These are phyloP conservation scores for Magallana ariakensis DNA, from an alignment of 1,140 invertebrate species.

Conservation along the genomic window DNA sequence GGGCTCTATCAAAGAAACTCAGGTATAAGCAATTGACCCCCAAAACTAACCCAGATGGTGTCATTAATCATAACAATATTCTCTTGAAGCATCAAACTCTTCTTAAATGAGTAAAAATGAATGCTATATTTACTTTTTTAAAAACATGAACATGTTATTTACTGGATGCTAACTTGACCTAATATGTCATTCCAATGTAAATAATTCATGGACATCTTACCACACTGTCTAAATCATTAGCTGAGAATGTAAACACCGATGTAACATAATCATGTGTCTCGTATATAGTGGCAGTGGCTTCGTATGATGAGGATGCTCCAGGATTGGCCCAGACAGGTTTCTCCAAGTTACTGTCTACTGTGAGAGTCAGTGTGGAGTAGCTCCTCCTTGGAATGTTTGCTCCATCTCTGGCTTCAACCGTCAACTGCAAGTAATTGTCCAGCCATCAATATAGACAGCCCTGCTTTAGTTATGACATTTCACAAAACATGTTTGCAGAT, in stretches of 20 bases:
- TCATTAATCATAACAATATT: too few relatives aligned
- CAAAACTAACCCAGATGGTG: not conserved
- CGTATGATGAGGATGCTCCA: slow-evolving; percentile 40
- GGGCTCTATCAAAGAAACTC: slow-evolving; percentile 44
- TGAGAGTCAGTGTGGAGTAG: slow-evolving; percentile 84
- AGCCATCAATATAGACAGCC: too few relatives aligned
- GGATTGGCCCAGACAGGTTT: slow-evolving; percentile 85
- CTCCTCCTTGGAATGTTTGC: slow-evolving; percentile 39
- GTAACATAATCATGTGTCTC: slow-evolving; percentile 61
- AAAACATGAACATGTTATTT: too few relatives aligned
- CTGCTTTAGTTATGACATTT: too few relatives aligned
- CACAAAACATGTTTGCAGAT: too few relatives aligned
- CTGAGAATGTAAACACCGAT: slow-evolving; percentile 55
- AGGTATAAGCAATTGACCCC: not conserved
- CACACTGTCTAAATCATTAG: slow-evolving; percentile 58
- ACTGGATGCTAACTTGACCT: too few relatives aligned
- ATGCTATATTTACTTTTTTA: too few relatives aligned
- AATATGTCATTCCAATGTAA: too few relatives aligned
- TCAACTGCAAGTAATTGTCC: slow-evolving; percentile 49
- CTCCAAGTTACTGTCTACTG: slow-evolving; percentile 88
- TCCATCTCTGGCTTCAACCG: slow-evolving; percentile 59
- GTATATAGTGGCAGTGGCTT: slow-evolving; percentile 46
- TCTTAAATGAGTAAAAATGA: too few relatives aligned
- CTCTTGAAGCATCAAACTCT: too few relatives aligned
- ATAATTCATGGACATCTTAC: slow-evolving; percentile 42